Percentiles rank a stretch among this genome's conserved stretches.
Evolutionary conservation across 1,140 invertebrate genomes (phyloP).

Genomic region (Pectinophora gossypiella): DNA sequence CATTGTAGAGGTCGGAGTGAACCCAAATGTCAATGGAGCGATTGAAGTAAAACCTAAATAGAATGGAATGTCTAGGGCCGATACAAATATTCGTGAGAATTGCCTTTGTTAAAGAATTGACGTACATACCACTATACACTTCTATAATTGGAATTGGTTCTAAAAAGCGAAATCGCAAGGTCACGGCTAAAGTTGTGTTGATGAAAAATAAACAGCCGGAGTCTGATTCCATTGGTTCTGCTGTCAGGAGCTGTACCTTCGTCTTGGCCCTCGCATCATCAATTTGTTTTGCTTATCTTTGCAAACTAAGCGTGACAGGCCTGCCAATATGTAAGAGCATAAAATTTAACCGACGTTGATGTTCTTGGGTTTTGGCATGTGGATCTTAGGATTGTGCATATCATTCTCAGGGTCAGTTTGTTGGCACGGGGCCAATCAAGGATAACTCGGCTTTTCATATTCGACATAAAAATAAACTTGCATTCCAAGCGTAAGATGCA

Average conservation of each 20-base stretch:
- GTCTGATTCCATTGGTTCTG: not conserved
- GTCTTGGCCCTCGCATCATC: slow-evolving; percentile 1
- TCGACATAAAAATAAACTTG: not conserved
- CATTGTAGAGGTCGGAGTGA: slow-evolving; percentile 24
- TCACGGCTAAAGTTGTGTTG: not conserved
- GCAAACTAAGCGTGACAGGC: slow-evolving; percentile 12
- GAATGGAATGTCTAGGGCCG: slow-evolving; percentile 2
- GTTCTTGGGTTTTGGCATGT: slow-evolving; percentile 8
- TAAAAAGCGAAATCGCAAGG: not conserved
- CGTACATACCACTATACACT: too few species aligned
- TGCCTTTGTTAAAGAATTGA: not conserved
- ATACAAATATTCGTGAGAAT: not conserved
- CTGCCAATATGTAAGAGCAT: slow-evolving; percentile 3
- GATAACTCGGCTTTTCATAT: not conserved
- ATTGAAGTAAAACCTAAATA: slow-evolving; percentile 1
- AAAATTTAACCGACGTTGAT: slow-evolving; percentile 6
- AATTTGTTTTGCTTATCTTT: slow-evolving; percentile 1
- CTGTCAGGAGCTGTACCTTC: not conserved
- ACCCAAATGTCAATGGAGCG: slow-evolving; percentile 35
- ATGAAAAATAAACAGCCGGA: not conserved
- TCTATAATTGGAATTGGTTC: not conserved
- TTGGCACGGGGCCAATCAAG: slow-evolving; percentile 13
- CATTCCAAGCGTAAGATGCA: not conserved
- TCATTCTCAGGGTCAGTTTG: slow-evolving; percentile 13
- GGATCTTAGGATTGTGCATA: slow-evolving; percentile 6